phyloP scores from a whole-genome alignment of 2,797 vertebrate genomes.

The Phalloptychus januarius region DNA sequence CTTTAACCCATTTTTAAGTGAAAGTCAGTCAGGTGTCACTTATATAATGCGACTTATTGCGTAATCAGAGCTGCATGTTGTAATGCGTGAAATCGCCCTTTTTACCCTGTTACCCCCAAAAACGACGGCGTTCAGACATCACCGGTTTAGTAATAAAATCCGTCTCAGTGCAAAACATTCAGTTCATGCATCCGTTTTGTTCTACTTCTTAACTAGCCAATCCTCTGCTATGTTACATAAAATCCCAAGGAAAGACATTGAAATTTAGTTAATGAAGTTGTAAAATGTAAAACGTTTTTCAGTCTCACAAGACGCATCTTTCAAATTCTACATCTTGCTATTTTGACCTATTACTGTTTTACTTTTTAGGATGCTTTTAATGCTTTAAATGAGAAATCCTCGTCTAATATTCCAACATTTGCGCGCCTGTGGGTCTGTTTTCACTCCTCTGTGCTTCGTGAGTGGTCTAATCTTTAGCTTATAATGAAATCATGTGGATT shows the following conservation, averaged over 20 bases:
- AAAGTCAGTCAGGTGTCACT: background rate
- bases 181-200: background rate
- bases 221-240: background rate
- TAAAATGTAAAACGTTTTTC: background rate
- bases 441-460: conserved; percentile 6
- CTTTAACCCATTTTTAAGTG: background rate
- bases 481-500: conserved; percentile 47
- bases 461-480: conserved; percentile 35
- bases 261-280: background rate
- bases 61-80: background rate
- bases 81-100: background rate
- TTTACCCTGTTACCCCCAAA: background rate
- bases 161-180: background rate
- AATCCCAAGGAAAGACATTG: background rate
- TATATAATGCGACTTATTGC: background rate
- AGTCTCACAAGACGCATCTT: background rate
- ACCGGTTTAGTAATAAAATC: background rate
- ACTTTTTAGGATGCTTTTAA: background rate
- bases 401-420: background rate
- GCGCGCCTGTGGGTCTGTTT: background rate
- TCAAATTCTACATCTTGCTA: background rate
- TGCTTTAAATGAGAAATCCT: background rate
- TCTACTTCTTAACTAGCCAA: background rate
- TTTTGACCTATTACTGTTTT: background rate
- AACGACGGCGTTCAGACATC: background rate